These are phyloP conservation scores for Benitochromis conjunctus DNA, from an alignment of 2,113 vertebrate species.

Conservation along the genomic window DNA sequence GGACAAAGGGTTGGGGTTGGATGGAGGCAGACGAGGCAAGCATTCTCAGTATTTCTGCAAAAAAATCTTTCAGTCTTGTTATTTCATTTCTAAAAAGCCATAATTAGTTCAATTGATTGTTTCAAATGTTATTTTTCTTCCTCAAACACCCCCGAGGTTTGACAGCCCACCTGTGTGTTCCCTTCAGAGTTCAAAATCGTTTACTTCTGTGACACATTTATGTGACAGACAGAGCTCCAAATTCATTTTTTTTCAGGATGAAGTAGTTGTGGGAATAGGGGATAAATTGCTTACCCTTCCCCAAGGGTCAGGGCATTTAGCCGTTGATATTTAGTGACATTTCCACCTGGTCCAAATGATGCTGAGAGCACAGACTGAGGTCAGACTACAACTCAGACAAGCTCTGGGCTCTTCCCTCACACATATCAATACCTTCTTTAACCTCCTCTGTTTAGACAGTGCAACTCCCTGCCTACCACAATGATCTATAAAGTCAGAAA, in stretches of 20 bases:
- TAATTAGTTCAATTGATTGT: not conserved
- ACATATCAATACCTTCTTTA: not conserved
- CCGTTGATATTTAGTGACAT: constrained; percentile 48
- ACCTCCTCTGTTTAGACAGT: not conserved
- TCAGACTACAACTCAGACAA: not conserved
- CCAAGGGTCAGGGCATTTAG: constrained; percentile 29
- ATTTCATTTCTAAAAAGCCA: not conserved
- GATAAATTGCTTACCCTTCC: constrained; percentile 15
- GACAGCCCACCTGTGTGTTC: not conserved
- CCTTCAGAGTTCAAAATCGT: not conserved
- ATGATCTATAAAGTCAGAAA: not conserved
- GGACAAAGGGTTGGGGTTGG: not conserved
- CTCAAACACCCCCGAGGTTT: not conserved
- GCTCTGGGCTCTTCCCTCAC: not conserved
- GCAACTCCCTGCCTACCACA: not conserved
- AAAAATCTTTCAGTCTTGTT: not conserved
- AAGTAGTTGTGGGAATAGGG: not conserved
- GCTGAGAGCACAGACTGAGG: constrained; percentile 14
- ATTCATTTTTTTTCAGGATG: constrained; percentile 5
- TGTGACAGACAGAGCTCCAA: not conserved
- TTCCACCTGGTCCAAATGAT: constrained; percentile 39
- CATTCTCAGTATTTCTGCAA: not conserved
- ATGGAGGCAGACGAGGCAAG: not conserved
- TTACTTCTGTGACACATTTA: not conserved
- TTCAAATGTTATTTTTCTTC: not conserved